These are phyloP conservation scores for Venusia cambrica DNA, from an alignment of 2,888 invertebrate genomes.

Conservation along the genomic window DNA sequence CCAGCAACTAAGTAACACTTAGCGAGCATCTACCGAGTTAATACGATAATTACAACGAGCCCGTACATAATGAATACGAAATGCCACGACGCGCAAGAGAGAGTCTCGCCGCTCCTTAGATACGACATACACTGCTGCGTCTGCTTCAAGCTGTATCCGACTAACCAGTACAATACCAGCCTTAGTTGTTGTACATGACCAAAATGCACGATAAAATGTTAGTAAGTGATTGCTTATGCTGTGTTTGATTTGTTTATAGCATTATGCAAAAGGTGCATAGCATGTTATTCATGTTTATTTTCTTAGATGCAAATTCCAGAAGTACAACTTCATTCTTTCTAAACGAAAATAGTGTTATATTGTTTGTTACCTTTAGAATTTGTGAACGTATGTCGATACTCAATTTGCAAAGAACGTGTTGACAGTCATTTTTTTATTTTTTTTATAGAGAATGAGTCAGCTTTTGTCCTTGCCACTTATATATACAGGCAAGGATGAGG, in stretches of 20 bases:
- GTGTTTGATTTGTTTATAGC: conserved; percentile 38
- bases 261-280: conserved; percentile 30
- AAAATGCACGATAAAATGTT: conserved; percentile 9
- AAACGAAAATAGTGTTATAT: too few relatives aligned
- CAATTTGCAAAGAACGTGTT: too few relatives aligned
- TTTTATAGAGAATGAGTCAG: too few relatives aligned
- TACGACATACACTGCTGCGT: conserved; percentile 9
- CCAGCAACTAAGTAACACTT: conserved; percentile 36
- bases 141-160: neutral
- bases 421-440: too few relatives aligned
- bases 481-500: too few relatives aligned
- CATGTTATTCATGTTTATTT: conserved; percentile 25
- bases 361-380: too few relatives aligned
- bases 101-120: conserved; percentile 3
- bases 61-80: conserved; percentile 50
- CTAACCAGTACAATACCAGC: neutral
- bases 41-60: conserved; percentile 52
- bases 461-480: too few relatives aligned
- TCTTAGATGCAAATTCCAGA: too few relatives aligned
- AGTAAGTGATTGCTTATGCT: conserved; percentile 17
- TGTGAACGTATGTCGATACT: too few relatives aligned
- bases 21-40: conserved; percentile 40
- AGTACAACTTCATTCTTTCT: too few relatives aligned
- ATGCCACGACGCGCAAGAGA: conserved; percentile 35
- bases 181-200: conserved; percentile 2